A percentile compares a stretch with the other conserved stretches of the same genome.
Evolutionary conservation across 1,140 invertebrate genomes (phyloP).

Genomic region (Pseudomyrmex gracilis): DNA sequence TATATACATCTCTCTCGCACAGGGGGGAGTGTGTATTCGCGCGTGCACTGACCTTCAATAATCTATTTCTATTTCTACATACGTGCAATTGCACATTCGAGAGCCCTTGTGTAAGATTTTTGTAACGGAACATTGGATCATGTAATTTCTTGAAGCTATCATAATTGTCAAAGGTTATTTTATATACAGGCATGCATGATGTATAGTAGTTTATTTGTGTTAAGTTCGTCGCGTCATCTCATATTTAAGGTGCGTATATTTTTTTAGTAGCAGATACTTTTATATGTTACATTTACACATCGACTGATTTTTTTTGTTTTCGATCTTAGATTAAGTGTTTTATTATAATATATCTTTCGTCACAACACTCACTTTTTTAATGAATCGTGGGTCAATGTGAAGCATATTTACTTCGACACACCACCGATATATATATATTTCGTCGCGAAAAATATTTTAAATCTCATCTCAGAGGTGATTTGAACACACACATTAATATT

Average conservation of each 20-base stretch:
- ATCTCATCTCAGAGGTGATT: neutral
- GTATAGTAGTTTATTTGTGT: slow-evolving; percentile 34
- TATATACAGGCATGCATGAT: slow-evolving; percentile 29
- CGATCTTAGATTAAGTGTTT: slow-evolving; percentile 14
- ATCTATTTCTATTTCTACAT: too few species aligned
- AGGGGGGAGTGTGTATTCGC: too few species aligned
- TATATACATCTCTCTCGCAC: too few species aligned
- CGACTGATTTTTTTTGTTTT: slow-evolving; percentile 23
- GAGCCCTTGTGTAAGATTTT: too few species aligned
- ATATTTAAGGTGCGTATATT: slow-evolving; percentile 24
- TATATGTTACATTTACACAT: slow-evolving; percentile 30
- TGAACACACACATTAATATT: slow-evolving; percentile 23
- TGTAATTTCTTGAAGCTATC: slow-evolving; percentile 29
- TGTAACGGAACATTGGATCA: slow-evolving; percentile 13
- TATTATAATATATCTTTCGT: neutral
- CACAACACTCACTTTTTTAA: neutral
- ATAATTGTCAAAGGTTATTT: slow-evolving; percentile 16
- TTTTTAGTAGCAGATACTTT: slow-evolving; percentile 8
- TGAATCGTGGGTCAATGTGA: slow-evolving; percentile 4
- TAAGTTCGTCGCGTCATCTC: slow-evolving; percentile 33
- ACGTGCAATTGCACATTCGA: too few species aligned
- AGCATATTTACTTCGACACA: slow-evolving; percentile 8
- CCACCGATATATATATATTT: neutral
- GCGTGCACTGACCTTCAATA: too few species aligned
- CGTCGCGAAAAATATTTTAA: neutral